Evolutionary conservation across 2,113 vertebrate species (phyloP).

Genomic region (Corynorhinus townsendii): DNA sequence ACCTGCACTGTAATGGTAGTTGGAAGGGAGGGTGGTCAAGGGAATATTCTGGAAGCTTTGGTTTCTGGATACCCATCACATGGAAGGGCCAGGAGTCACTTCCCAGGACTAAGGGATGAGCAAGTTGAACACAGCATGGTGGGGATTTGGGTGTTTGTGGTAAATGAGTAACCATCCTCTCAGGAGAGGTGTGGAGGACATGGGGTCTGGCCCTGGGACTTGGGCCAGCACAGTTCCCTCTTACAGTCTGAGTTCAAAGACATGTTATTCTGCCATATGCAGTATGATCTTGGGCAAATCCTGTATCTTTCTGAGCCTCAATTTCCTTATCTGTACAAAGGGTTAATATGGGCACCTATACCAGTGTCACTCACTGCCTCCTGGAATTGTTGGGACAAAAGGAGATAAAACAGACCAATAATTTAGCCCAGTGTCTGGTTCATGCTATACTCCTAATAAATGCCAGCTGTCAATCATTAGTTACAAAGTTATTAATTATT

Average conservation of each 20-base stretch:
- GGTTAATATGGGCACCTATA: rapidly evolving
- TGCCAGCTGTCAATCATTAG: neutral
- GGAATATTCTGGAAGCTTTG: neutral
- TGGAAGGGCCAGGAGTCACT: neutral
- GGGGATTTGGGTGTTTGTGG: neutral
- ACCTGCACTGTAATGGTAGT: rapidly evolving
- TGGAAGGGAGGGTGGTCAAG: neutral
- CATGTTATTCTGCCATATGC: neutral
- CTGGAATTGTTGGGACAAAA: neutral
- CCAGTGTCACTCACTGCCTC: rapidly evolving
- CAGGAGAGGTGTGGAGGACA: rapidly evolving
- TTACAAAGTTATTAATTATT: neutral
- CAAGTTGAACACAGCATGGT: rapidly evolving
- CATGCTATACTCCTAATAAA: neutral
- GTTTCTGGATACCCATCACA: neutral
- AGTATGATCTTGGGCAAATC: neutral
- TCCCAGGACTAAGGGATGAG: neutral
- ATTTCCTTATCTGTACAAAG: neutral
- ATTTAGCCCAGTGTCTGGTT: neutral
- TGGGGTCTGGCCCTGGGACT: neutral
- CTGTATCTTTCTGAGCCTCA: neutral
- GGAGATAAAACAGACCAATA: neutral
- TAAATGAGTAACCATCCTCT: neutral
- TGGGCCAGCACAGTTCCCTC: neutral
- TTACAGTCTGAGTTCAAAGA: neutral